Evolutionary conservation across 2,113 vertebrate species (phyloP), one percentile per base, ranked within the genome.

Genomic region (Corvus moneduloides): DNA sequence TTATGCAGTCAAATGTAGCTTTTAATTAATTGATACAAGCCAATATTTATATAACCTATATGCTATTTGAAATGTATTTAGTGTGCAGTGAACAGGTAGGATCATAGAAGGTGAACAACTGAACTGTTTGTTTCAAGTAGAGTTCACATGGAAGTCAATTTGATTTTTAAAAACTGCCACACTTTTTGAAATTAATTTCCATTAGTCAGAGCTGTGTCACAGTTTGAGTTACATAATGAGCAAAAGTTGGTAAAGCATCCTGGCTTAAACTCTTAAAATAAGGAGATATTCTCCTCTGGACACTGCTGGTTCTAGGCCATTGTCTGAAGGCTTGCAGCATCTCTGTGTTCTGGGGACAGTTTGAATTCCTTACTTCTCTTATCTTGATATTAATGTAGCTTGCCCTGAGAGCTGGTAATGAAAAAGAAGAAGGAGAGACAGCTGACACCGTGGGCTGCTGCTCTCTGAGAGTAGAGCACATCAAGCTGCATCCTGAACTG

Each of bases 381-480:
- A 14, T 84, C 37, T 90, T 95, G 54, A 10, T 92, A 9, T 33
- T 49, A 90, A 89, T 80, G 49, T 71, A 99, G 99, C 98, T 99
- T 97, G 99, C 99, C 77, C 96, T 99, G 97, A 99, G 99, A 98
- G 99, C 99, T 76, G 99, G 99, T 41, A 99, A 99, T 54, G 99
- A 99, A 96, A 99, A 99, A 96, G 99, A 99, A 85, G 99, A 99
- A 97, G 99, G 99, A 4, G 99, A 99, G 97, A 99, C 99, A 3
- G 99, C 99, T 3, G 99, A 99, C 97, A 99, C 99, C 0, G 99
- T 99, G 46, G 99, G 99, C 90, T 99, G 99, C 97, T 99, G 99
- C 96, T 99, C 99, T 3, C 98, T 99, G 75, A 98, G 99, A 61
- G 99, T 99, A 97, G 99, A 99, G 93, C 99, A 99, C 91, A 99